These are phyloP conservation scores for Amazona guildingii DNA, from an alignment of 2,113 vertebrate genomes.

Conservation along the genomic window DNA sequence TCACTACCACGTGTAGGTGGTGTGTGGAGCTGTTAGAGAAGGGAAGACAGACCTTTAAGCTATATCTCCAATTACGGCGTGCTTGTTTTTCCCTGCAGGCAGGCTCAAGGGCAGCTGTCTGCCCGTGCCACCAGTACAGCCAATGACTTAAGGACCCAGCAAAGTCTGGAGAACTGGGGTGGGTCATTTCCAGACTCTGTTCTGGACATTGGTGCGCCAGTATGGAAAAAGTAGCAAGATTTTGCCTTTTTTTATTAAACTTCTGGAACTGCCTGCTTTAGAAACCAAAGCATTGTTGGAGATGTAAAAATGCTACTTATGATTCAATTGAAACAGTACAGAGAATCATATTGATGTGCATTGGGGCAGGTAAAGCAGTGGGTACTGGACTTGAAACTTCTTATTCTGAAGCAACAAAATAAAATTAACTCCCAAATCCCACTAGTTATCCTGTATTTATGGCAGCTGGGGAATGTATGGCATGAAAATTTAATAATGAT, in stretches of 20 bases:
- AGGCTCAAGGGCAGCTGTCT: neutral
- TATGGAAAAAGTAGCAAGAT: neutral
- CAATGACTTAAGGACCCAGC: neutral
- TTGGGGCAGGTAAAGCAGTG: neutral
- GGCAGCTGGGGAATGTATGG: neutral
- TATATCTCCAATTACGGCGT: too few species aligned
- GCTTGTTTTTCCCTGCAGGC: neutral
- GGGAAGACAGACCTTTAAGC: neutral
- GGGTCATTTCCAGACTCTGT: neutral
- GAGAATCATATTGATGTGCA: neutral
- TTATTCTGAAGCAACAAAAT: neutral
- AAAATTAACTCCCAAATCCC: neutral
- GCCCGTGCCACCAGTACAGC: accelerated
- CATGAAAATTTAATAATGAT: neutral
- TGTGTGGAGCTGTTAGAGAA: neutral
- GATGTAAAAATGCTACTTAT: neutral
- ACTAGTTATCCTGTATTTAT: neutral
- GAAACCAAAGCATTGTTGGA: neutral
- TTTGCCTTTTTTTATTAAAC: neutral
- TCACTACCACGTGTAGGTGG: neutral
- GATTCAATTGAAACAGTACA: neutral
- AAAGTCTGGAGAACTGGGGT: accelerated
- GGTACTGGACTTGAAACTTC: neutral
- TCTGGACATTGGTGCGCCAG: neutral
- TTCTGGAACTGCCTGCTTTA: neutral